Conservation (phyloP, 2,797 vertebrate species). For the Enteromius thamalakanensis region DNA sequence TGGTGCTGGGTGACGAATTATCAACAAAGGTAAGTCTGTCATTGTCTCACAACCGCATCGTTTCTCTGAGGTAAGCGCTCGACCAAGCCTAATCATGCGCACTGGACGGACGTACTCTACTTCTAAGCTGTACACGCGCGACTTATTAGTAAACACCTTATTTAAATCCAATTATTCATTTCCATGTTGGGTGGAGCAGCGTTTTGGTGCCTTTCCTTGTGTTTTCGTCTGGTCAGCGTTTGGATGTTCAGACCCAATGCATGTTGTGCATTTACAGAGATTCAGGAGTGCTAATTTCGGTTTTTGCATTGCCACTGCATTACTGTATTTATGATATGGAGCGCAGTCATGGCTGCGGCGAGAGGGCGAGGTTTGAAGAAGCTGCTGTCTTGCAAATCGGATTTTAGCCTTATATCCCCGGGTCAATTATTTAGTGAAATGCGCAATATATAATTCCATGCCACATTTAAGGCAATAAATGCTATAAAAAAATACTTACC, state of each 20-base stretch:
- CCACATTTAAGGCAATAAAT: constrained; percentile 40
- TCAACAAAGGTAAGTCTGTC: constrained; percentile 76
- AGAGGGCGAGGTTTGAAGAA: constrained; percentile 57
- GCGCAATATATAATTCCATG: constrained; percentile 43
- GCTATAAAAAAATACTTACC: constrained; percentile 6
- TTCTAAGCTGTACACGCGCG: background rate
- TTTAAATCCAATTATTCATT: constrained; percentile 23
- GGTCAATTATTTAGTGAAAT: constrained; percentile 52
- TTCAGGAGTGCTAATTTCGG: constrained; percentile 10
- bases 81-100: constrained; percentile 18
- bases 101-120: constrained; percentile 18
- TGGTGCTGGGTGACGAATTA: constrained; percentile 70
- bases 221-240: background rate
- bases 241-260: background rate
- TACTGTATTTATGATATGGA: constrained; percentile 28
- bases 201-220: constrained; percentile 3
- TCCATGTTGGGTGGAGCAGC: constrained; percentile 32
- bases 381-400: constrained; percentile 44
- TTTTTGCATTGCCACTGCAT: constrained; percentile 12
- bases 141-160: constrained; percentile 25
- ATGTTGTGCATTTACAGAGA: background rate
- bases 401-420: constrained; percentile 41
- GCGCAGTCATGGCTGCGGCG: constrained; percentile 32
- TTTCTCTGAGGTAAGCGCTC: constrained; percentile 43
- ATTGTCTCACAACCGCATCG: constrained; percentile 29